Evolutionary conservation across 2,888 invertebrate species (phyloP).

Genomic region (Micoletzkya japonica): DNA sequence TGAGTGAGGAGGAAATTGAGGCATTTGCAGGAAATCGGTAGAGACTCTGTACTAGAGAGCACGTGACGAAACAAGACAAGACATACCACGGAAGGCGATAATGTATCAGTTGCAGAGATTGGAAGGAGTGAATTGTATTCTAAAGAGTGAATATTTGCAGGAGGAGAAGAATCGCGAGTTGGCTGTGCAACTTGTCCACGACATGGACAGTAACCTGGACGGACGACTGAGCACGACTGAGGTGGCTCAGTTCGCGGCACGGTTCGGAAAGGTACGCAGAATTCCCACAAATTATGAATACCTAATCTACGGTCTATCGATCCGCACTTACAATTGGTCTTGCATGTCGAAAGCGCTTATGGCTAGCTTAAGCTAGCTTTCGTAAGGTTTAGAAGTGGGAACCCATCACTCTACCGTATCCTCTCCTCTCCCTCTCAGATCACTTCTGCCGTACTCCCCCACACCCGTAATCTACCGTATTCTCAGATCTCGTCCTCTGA

Average conservation of each 20-base stretch:
- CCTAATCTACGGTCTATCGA: neutral
- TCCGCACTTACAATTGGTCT: neutral
- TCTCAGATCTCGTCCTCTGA: constrained; percentile 9
- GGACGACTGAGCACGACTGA: constrained; percentile 46
- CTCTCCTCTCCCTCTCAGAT: neutral
- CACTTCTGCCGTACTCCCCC: neutral
- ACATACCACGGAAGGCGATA: too few relatives aligned
- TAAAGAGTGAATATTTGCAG: constrained; percentile 12
- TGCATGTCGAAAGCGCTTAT: too few relatives aligned
- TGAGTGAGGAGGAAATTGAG: neutral
- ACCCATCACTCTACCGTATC: neutral
- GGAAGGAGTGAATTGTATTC: neutral
- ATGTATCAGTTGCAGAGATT: neutral
- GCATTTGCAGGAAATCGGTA: neutral
- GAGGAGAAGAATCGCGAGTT: constrained; percentile 47
- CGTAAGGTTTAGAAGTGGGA: neutral
- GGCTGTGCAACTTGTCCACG: constrained; percentile 52
- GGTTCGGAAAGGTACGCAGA: constrained; percentile 24
- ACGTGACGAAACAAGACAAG: neutral
- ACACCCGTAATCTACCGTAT: too few relatives aligned
- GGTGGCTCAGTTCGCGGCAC: constrained; percentile 43
- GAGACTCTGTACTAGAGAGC: neutral
- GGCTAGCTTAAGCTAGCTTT: too few relatives aligned
- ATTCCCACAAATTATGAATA: neutral
- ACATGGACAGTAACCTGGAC: constrained; percentile 55